These are phyloP conservation scores for Ophion obscuratus DNA, from an alignment of 2,888 invertebrate genomes.

Conservation along the genomic window DNA sequence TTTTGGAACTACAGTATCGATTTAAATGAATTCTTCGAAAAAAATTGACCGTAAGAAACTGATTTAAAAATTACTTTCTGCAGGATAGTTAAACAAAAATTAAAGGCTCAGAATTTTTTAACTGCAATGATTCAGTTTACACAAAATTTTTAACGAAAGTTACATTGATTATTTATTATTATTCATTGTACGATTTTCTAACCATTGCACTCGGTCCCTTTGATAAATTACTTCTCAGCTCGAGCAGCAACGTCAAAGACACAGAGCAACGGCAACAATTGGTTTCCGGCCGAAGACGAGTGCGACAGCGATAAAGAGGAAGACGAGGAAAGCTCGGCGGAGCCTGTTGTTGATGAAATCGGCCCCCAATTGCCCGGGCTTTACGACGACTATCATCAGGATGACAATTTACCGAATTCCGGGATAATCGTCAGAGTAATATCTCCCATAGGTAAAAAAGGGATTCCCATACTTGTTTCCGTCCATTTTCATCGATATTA, in stretches of 20 bases:
- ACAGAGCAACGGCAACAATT: conserved; percentile 58
- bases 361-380: conserved; percentile 60
- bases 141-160: neutral
- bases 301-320: conserved; percentile 67
- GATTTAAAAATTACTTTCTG: neutral
- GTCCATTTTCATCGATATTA: neutral
- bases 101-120: neutral
- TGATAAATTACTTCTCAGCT: conserved; percentile 26
- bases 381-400: conserved; percentile 54
- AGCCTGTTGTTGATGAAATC: conserved; percentile 54
- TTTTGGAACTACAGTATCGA: no score
- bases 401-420: conserved; percentile 49
- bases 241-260: conserved; percentile 51
- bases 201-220: neutral
- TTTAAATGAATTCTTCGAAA: no score
- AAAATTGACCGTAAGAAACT: neutral
- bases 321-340: conserved; percentile 58
- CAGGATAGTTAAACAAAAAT: neutral
- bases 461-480: neutral
- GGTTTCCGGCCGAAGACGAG: conserved; percentile 58
- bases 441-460: conserved; percentile 56
- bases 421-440: conserved; percentile 61
- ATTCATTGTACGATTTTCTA: neutral
- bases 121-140: neutral
- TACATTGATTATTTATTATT: neutral